phyloP scores from a whole-genome alignment of 1,140 invertebrate genomes.

The Protaetia brevitarsis region DNA sequence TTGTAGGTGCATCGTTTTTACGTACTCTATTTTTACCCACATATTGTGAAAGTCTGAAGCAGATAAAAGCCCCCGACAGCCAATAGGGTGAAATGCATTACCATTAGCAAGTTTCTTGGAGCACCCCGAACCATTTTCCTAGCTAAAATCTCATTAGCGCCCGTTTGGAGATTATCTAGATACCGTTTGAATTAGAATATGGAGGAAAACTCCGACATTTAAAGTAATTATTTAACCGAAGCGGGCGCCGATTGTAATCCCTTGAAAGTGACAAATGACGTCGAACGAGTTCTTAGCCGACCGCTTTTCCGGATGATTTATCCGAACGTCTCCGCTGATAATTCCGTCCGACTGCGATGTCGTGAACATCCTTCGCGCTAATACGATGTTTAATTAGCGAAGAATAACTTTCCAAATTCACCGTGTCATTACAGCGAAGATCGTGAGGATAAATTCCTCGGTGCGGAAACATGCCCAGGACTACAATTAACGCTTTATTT shows the following conservation, averaged over 20 bases:
- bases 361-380: not conserved
- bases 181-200: not conserved
- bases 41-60: too few relatives aligned
- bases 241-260: not conserved
- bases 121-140: too few relatives aligned
- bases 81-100: too few relatives aligned
- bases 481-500: too few relatives aligned
- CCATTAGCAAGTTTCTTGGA: too few relatives aligned
- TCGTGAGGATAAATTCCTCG: too few relatives aligned
- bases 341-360: not conserved
- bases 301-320: conserved; percentile 1
- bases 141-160: not conserved
- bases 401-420: not conserved
- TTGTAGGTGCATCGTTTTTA: too few relatives aligned
- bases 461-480: too few relatives aligned
- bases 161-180: not conserved
- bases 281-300: not conserved
- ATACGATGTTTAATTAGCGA: not conserved
- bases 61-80: too few relatives aligned
- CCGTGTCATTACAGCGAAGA: too few relatives aligned
- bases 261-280: conserved; percentile 3
- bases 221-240: not conserved
- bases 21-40: too few relatives aligned
- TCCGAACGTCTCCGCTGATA: not conserved
- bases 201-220: not conserved